Evolutionary conservation across 2,797 vertebrate species (phyloP), one percentile per base, ranked within the genome.

Genomic region (Peromyscus aztecus): DNA sequence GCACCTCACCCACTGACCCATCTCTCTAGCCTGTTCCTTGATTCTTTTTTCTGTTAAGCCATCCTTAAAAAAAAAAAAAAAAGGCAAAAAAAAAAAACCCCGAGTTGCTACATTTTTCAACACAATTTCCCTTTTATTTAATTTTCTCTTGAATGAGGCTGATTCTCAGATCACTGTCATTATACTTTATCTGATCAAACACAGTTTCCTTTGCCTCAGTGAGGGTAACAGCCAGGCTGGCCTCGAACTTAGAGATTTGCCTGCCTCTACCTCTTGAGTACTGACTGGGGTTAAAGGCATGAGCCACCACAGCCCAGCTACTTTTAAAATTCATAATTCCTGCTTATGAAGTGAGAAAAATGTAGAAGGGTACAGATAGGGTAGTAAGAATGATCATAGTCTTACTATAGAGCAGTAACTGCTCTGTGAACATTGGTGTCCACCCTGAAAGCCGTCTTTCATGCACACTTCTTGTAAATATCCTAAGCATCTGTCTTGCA

Each of bases 291-390:
- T 61, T 61, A 61, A 61, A 24, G 23, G 59, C 23, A 21, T 24
- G 21, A 23, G 59, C 6, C 59, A 55, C 55, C 55, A 55, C 55
- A 4, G 55, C 16, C 55, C 55, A 55, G 55, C 55, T 55, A 55
- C 55, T 55, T 55, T 55, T 55, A 55, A 55, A 67, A 31, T 46
- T 5, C 23, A 89, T 78, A 76, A 61, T 78, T 82, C 46, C 17
- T 61, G 77, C 46, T 67, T 89, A 67, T 91, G 87, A 78, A 95
- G 43, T 69, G 31, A 92, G 21, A 55, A 87, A 92, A 82, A 76
- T 31, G 16, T 63, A 77, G 24, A 21, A 76, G 61, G 21, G 10
- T 16, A 63, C 34, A 78, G 14, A 29, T 49, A 94, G 34, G 43
- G 78, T 84, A 94, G 73, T 49, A 52, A 46, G 27, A 29, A 65